Percentiles rank a stretch among this genome's conserved stretches.
Conservation (phyloP, 2,888 invertebrate genomes). For the Acleris sparsana region DNA sequence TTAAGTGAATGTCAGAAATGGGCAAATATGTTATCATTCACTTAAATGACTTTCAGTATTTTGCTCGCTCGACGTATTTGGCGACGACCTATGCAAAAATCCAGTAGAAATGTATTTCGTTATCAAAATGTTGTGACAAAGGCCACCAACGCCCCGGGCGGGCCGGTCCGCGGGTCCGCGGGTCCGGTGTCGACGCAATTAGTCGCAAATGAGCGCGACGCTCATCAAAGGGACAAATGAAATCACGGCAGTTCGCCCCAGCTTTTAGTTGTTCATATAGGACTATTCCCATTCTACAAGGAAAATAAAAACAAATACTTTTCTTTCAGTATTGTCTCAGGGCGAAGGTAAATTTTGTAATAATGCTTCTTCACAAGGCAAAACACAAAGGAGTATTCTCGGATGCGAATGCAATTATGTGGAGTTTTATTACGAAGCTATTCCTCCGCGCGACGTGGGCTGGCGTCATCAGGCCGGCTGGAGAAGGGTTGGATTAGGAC, state of each 20-base stretch:
- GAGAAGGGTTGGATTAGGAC: conserved; percentile 37
- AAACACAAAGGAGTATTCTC: conserved; percentile 23
- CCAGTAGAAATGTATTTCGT: too few species aligned
- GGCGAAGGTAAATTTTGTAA: conserved; percentile 22
- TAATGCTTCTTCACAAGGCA: conserved; percentile 18
- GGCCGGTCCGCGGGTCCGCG: too few species aligned
- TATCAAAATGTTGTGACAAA: too few species aligned
- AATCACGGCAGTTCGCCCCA: conserved; percentile 26
- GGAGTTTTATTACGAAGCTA: conserved; percentile 22
- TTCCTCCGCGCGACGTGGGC: conserved; percentile 1
- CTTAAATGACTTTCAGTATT: too few species aligned
- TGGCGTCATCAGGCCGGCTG: conserved; percentile 19
- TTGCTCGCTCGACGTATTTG: too few species aligned
- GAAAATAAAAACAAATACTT: conserved; percentile 24
- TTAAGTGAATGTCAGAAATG: too few species aligned
- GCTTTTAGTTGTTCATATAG: conserved; percentile 9
- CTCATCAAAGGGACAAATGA: conserved; percentile 30
- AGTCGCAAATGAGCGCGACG: conserved; percentile 20
- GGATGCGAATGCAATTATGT: conserved; percentile 30
- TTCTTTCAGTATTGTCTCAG: conserved; percentile 15
- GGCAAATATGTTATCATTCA: too few species aligned
- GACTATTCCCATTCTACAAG: conserved; percentile 12
- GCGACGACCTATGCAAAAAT: too few species aligned
- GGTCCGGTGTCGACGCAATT: conserved; percentile 18
- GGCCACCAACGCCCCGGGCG: too few species aligned